These are phyloP conservation scores for Propsilocerus akamusi DNA, from an alignment of 1,140 invertebrate genomes.

Conservation along the genomic window DNA sequence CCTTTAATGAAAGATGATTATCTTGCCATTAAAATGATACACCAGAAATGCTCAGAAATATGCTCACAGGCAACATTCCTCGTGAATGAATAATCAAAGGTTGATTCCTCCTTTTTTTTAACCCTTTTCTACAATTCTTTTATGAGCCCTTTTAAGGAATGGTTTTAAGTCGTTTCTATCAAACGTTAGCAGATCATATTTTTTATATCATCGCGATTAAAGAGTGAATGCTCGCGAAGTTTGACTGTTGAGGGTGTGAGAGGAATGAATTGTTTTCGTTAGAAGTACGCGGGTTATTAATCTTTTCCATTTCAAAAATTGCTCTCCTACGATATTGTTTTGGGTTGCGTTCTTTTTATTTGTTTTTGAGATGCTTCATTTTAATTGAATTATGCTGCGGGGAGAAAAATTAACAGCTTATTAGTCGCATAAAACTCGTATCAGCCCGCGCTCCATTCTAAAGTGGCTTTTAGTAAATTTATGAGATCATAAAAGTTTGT, in stretches of 20 bases:
- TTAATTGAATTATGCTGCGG: too few relatives aligned
- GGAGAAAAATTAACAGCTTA: too few relatives aligned
- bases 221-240: background rate
- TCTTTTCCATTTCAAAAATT: background rate
- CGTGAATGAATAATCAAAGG: too few relatives aligned
- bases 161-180: background rate
- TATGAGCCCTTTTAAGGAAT: background rate
- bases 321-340: background rate
- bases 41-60: background rate
- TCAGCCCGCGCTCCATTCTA: too few relatives aligned
- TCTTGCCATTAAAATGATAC: background rate
- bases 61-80: background rate
- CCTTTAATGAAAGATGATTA: background rate
- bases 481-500: too few relatives aligned
- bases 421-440: too few relatives aligned
- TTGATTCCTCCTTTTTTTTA: too few relatives aligned
- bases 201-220: background rate
- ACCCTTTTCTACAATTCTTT: background rate
- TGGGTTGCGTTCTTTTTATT: too few relatives aligned
- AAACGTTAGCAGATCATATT: background rate
- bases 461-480: too few relatives aligned
- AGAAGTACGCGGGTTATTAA: background rate
- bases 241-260: background rate
- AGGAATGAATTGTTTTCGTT: background rate
- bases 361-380: too few relatives aligned